Evolutionary conservation across 1,140 invertebrate genomes (phyloP).

Genomic region (Phortica variegata): DNA sequence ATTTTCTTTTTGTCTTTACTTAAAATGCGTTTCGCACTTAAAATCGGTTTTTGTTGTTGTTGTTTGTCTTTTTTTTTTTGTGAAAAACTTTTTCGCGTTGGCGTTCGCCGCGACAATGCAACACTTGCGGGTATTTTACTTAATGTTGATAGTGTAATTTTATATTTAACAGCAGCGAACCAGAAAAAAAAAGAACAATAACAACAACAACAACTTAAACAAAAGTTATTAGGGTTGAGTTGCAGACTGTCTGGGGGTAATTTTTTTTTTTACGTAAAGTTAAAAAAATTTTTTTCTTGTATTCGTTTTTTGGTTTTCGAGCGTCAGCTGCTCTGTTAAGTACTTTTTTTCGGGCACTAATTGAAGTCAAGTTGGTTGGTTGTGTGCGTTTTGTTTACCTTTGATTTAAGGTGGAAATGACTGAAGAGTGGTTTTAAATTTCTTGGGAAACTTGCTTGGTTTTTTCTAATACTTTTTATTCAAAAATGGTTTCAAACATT

Average conservation of each 20-base stretch:
- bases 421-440: not conserved
- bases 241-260: conserved; percentile 11
- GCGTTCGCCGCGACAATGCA: conserved; percentile 17
- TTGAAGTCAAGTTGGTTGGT: conserved; percentile 31
- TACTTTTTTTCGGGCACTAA: conserved; percentile 35
- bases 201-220: no score
- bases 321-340: no score
- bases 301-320: conserved; percentile 2
- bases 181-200: conserved; percentile 12
- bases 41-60: not conserved
- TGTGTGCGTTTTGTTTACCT: not conserved
- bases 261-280: conserved; percentile 3
- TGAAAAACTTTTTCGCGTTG: not conserved
- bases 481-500: no score
- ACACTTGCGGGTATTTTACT: conserved; percentile 50
- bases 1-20: not conserved
- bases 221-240: conserved; percentile 34
- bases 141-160: conserved; percentile 54
- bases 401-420: not conserved
- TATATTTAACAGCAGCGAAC: conserved; percentile 37
- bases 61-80: not conserved
- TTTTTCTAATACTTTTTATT: no score
- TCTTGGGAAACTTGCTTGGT: no score
- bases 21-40: not conserved
- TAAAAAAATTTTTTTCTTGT: conserved; percentile 15